A percentile compares a stretch with the other conserved stretches of the same genome.
Evolutionary conservation across 2,113 vertebrate species (phyloP).

Genomic region (Hepsetus odoe): DNA sequence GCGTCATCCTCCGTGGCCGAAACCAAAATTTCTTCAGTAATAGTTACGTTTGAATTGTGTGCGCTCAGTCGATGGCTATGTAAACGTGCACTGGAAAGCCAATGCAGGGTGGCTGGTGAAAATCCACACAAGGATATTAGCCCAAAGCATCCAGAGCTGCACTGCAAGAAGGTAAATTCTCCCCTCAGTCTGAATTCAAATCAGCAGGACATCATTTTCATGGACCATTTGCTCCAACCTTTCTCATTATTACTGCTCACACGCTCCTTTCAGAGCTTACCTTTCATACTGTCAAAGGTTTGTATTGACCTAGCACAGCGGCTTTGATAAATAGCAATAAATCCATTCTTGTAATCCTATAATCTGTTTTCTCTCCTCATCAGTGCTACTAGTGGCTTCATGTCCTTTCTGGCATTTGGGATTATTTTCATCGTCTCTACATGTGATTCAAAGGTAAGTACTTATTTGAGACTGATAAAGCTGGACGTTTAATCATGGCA

Average conservation of each 20-base stretch:
- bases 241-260: not conserved
- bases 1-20: constrained; percentile 1
- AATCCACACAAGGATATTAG: constrained; percentile 52
- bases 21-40: not conserved
- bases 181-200: constrained; percentile 23
- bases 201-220: constrained; percentile 45
- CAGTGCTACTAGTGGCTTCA: constrained; percentile 62
- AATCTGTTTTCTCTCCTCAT: constrained; percentile 22
- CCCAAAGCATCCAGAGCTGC: constrained; percentile 56
- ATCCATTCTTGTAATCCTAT: constrained; percentile 38
- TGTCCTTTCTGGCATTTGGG: constrained; percentile 68
- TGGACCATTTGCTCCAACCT: constrained; percentile 42
- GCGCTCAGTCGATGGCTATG: constrained; percentile 70
- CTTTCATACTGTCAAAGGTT: constrained; percentile 43
- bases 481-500: not conserved
- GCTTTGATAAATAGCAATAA: constrained; percentile 30
- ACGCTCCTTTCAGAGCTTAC: constrained; percentile 25
- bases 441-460: constrained; percentile 71
- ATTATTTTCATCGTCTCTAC: constrained; percentile 70
- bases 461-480: not conserved
- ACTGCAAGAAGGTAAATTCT: constrained; percentile 61
- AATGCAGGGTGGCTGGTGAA: constrained; percentile 57
- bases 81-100: constrained; percentile 56
- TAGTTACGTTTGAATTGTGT: constrained; percentile 13
- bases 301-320: constrained; percentile 18